Percentiles rank a stretch among this genome's conserved stretches.
Conservation (phyloP, 2,113 vertebrate species). For the Ascaphus truei region DNA sequence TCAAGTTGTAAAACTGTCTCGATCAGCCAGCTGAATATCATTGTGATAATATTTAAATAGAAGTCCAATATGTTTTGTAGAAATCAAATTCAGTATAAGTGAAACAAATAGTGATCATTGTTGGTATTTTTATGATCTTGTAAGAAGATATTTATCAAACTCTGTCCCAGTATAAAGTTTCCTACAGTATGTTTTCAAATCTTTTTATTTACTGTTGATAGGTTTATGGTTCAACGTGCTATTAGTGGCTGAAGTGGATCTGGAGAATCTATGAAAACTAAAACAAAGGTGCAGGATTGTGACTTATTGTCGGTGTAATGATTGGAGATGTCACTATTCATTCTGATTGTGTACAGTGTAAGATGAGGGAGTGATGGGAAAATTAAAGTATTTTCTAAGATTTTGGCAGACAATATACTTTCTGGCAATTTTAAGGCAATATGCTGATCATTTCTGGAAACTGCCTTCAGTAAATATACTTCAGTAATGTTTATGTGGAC, state of each 20-base stretch:
- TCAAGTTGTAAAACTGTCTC: conserved; percentile 17
- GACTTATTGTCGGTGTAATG: too few relatives aligned
- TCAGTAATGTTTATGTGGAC: too few relatives aligned
- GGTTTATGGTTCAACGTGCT: conserved; percentile 20
- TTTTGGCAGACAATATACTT: too few relatives aligned
- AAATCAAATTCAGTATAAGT: neutral
- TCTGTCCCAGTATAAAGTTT: conserved; percentile 14
- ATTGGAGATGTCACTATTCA: too few relatives aligned
- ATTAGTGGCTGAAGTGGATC: conserved; percentile 19
- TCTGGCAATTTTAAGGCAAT: too few relatives aligned
- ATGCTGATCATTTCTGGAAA: too few relatives aligned
- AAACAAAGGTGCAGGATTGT: neutral
- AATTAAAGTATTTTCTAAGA: too few relatives aligned
- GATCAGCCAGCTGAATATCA: neutral
- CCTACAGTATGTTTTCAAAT: conserved; percentile 18
- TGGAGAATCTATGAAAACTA: conserved; percentile 4
- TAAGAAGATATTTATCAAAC: conserved; percentile 33
- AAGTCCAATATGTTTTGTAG: conserved; percentile 20
- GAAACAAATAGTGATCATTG: conserved; percentile 9
- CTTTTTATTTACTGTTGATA: conserved; percentile 36
- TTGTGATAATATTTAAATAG: conserved; percentile 9
- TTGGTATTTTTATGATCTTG: conserved; percentile 29
- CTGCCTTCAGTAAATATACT: too few relatives aligned
- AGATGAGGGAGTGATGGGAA: too few relatives aligned
- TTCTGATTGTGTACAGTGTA: too few relatives aligned